Base-by-base conservation (phyloP, 1,140 invertebrate genomes). In the Macrobrachium nipponense region DNA sequence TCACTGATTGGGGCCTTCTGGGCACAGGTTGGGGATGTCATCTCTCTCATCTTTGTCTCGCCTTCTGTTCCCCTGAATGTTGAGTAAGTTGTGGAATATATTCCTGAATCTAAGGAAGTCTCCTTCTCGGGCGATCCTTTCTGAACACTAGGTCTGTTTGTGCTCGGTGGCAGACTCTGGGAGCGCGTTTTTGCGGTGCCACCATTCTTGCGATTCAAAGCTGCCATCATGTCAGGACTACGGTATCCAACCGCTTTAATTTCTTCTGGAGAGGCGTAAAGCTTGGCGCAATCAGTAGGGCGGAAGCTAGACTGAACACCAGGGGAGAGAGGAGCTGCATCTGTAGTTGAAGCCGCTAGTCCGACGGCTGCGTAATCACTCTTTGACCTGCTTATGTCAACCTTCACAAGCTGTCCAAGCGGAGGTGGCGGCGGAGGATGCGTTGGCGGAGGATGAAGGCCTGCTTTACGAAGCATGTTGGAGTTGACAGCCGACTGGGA, bases 251-350 rank as follows among this genome's bases (percentile, higher is more conserved):
- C 95, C 43, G 94, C 94, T 89, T 95, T 95, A 88, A 96, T 93
- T 90, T 96, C 96, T 90, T 96, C 94, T 12, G 96, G 96, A 61
- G 95, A 96, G 11, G 96, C 96, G 91, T 97, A 97, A 60, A 97
- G 91, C 90, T 97, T 97, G 79, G 96, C 96, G 92, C 93, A 95
- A 88, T 95, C 94, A 62, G 94, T 93, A 0, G 97, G 97, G 94
- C 91, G 89, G 91, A 97, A 97, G 89, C 96, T 96, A 14, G 96
- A 97, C 92, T 96, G 95, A 59, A 95, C 89, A 18, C 79, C 73
- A 20, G 88, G 88, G 23, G 88, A 89, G 2, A 80, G 43, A 23
- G 86, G 88, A 18, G 75, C 64, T 66, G 84, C 73, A 17, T 86
- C 80, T 20, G 84, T 68, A 68, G 86, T 82, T 59, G 75, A 66